Evolutionary conservation across 2,113 vertebrate genomes (phyloP).

Genomic region (Balaenoptera acutorostrata): DNA sequence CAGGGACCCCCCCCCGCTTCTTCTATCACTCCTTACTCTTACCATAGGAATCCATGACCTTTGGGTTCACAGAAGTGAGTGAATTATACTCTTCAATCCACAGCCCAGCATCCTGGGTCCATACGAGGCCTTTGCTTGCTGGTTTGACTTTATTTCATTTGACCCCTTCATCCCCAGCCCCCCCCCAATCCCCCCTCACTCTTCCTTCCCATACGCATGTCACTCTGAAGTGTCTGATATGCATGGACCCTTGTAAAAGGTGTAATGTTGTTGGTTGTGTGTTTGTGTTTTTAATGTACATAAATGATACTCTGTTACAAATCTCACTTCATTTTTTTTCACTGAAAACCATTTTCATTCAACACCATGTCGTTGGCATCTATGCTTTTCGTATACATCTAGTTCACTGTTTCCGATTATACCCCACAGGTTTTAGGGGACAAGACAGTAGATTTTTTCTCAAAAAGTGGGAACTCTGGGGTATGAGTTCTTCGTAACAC

Average conservation of each 20-base stretch:
- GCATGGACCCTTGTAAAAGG: not conserved
- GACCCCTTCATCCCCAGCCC: not conserved
- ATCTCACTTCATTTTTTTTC: not conserved
- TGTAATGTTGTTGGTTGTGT: no score
- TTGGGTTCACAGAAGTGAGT: not conserved
- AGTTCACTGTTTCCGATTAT: not conserved
- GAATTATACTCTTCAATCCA: not conserved
- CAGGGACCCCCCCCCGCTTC: not conserved
- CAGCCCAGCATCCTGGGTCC: not conserved
- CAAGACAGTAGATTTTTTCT: not conserved
- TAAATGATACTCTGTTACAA: not conserved
- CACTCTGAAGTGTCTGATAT: not conserved
- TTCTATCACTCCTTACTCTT: not conserved
- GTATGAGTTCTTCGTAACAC: not conserved
- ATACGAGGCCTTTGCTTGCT: not conserved
- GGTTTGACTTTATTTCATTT: not conserved
- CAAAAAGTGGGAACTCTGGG: not conserved
- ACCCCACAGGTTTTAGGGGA: not conserved
- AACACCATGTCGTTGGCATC: not conserved
- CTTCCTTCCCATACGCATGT: not conserved
- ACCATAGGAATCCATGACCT: not conserved
- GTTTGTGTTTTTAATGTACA: not conserved
- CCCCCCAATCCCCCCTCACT: fast-evolving
- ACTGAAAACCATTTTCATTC: not conserved
- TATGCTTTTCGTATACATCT: not conserved